Base-by-base conservation (phyloP, 2,113 vertebrate genomes). In the Taxidea taxus region DNA sequence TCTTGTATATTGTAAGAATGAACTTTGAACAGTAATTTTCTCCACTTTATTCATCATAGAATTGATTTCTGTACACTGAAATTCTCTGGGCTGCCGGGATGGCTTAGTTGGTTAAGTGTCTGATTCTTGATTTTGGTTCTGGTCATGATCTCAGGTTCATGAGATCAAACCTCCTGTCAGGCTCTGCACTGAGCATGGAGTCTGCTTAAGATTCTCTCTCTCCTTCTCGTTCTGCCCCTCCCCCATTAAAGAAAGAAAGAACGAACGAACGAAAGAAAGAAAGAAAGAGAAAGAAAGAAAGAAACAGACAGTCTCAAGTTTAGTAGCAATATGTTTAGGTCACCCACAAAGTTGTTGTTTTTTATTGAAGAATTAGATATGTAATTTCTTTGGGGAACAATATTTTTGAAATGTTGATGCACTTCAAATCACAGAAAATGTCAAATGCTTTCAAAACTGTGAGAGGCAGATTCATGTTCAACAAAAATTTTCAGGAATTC, bases 401-500 rank as follows among this genome's bases (percentile, higher is more conserved):
- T 98, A 98, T 97, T 97, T 97, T 96, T 87, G 7, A 90, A 97
- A 81, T 87, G 90, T 95, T 95, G 75, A 96, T 78, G 29, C 74
- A 56, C 44, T 96, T 89, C 58, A 82, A 98, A 95, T 97, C 96
- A 98, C 89, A 98, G 97, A 98, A 97, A 97, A 97, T 98, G 98
- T 98, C 98, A 99, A 97, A 98, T 96, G 31, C 81, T 98, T 97
- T 98, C 97, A 98, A 98, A 98, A 98, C 92, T 39, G 49, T 97
- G 95, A 98, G 96, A 98, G 93, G 81, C 68, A 95, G 94, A 94
- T 90, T 91, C 37, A 60, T 92, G 44, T 98, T 98, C 94, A 97
- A 97, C 23, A 97, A 97, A 98, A 98, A 96, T 91, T 98, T 98
- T 96, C 94, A 98, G 91, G 56, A 87, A 98, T 98, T 99, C 96